Base-by-base conservation (phyloP, 2,113 vertebrate genomes). In the Agelaius tricolor region DNA sequence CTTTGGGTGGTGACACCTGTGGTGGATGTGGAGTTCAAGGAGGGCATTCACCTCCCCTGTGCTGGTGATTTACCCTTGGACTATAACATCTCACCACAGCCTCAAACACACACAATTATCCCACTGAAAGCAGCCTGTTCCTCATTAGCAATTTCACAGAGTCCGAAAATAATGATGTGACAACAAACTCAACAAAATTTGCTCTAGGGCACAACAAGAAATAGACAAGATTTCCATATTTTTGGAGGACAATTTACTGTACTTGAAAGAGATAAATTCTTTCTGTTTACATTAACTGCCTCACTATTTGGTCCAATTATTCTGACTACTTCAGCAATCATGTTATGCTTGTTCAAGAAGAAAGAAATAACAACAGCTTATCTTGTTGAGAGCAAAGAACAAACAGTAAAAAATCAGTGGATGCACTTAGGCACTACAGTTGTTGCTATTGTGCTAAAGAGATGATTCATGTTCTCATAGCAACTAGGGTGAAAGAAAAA, bases 351-450 rank as follows among this genome's bases (percentile, higher is more conserved):
- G 98, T 98, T 98, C 96, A 92, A 98, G 97, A 98, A 98, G 98
- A 98, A 98, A 98, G 98, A 98, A 98, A 98, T 98, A 98, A 98
- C 98, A 98, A 98, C 98, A 98, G 98, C 98, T 98, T 98, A 97
- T 98, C 98, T 98, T 97, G 97, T 98, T 90, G 97, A 98, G 97
- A 97, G 97, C 97, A 96, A 95, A 97, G 97, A 98, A 98, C 97
- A 98, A 98, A 98, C 98, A 98, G 98, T 96, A 96, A 97, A 97
- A 98, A 98, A 98, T 98, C 98, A 98, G 97, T 97, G 98, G 98
- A 97, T 96, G 97, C 95, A 98, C 97, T 97, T 97, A 97, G 97
- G 97, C 86, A 96, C 97, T 96, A 96, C 94, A 97, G 97, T 98
- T 97, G 97, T 97, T 98, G 97, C 97, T 97, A 98, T 97, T 98